Conservation (phyloP, 1,140 invertebrate genomes). For the Caenorhabditis tropicalis region DNA sequence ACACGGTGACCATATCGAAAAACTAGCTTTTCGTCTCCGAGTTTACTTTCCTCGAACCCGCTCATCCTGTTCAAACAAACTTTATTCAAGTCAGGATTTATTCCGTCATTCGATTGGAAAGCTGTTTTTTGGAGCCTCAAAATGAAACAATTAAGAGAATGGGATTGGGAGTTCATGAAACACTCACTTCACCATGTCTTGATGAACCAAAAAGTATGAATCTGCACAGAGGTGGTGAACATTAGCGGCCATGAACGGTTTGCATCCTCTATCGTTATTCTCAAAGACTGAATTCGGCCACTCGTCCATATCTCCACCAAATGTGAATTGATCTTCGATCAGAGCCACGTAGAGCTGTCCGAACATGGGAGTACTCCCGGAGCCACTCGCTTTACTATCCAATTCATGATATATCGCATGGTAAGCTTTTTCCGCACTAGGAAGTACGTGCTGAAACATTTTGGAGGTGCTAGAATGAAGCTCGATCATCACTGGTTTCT, state of each 20-base stretch:
- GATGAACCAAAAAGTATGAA: slow-evolving; percentile 3
- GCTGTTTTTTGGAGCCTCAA: neutral
- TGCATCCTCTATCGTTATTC: neutral
- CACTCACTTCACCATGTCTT: slow-evolving; percentile 11
- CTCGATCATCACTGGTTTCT: neutral
- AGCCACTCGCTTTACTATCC: neutral
- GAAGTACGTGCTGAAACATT: neutral
- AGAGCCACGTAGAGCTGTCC: slow-evolving; percentile 26
- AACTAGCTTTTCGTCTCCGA: neutral
- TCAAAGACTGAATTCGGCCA: neutral
- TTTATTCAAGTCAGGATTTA: neutral
- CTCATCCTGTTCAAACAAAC: neutral
- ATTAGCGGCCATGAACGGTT: slow-evolving; percentile 5
- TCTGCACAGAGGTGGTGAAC: neutral
- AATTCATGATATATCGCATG: slow-evolving; percentile 12
- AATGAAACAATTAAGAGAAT: neutral
- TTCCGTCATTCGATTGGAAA: neutral
- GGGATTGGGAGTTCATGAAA: no score
- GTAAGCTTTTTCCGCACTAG: neutral
- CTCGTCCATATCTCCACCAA: neutral
- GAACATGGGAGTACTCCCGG: neutral
- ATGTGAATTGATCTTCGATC: slow-evolving; percentile 29
- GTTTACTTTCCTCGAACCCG: neutral
- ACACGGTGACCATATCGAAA: slow-evolving; percentile 1
- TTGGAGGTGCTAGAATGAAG: neutral